Evolutionary conservation across 2,888 invertebrate genomes (phyloP), one percentile per base, ranked within the genome.

Genomic region (Trissolcus brochymenae): DNA sequence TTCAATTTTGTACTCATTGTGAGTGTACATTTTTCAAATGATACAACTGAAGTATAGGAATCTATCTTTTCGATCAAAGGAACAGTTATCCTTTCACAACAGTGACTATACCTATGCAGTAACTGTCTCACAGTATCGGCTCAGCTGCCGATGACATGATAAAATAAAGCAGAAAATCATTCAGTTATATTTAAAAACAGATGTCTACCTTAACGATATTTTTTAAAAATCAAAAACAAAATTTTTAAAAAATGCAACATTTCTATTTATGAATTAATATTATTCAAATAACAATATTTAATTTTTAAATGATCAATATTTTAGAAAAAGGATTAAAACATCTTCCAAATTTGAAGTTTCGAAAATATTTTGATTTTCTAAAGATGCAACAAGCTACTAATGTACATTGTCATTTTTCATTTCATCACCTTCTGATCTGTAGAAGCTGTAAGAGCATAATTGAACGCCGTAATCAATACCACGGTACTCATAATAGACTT

Each of bases 201-300:
- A 41, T 71, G 43, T 65, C 76, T 67, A 67, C 66, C 21, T 66
- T 71, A 76, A 65, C 76, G 71, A 53, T 66, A 56, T 54, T 60
- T 46, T n/a, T 6, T 43, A 46, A 14, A 46, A 6, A 46, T 46
- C 4, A 4, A 6, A n/a, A 14, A n/a, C 17, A 51, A 1, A 51
- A 51, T 51, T 35, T n/a, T 11, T 0, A 35, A 35, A 35, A 2
- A 35, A 11, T 29, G 4, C 35, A 7, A 11, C 35, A 35, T 7
- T 35, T 35, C 35, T 35, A 11, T 9, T 11, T 35, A 11, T 9
- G 0, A 35, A 9, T 2, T 1, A 35, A 35, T 9, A 35, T 35
- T 6, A 35, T 35, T 35, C 1, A 35, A 35, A 2, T 25, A 25
- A 25, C 25, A 3, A 25, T 6, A 25, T 25, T 25, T 25, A 4